Percentiles rank a stretch among this genome's conserved stretches.
These are phyloP conservation scores for Lasaia peninsularis DNA, from an alignment of 1,140 invertebrate species.

Conservation along the genomic window DNA sequence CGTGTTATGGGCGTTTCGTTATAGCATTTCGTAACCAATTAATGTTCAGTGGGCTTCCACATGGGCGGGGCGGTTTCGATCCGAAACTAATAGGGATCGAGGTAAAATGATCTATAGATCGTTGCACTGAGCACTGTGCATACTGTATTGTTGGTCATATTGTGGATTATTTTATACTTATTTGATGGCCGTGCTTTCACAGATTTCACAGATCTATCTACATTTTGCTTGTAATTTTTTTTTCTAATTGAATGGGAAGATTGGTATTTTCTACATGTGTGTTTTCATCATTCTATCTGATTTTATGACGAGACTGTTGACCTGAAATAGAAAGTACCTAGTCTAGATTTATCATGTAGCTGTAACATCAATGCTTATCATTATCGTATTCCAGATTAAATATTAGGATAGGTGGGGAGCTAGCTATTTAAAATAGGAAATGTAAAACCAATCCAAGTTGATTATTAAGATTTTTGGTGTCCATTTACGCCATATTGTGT, in stretches of 20 bases:
- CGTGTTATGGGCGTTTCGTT: slow-evolving; percentile 53
- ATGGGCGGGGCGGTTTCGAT: slow-evolving; percentile 55
- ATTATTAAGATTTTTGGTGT: too few relatives aligned
- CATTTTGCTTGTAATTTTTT: neutral
- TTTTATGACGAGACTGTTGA: too few relatives aligned
- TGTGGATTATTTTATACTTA: slow-evolving; percentile 64
- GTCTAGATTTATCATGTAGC: too few relatives aligned
- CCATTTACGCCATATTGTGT: too few relatives aligned
- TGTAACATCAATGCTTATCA: too few relatives aligned
- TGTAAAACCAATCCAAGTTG: too few relatives aligned
- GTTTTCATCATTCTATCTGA: too few relatives aligned
- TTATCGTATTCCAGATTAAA: too few relatives aligned
- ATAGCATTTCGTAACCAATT: slow-evolving; percentile 64
- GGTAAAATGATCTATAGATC: slow-evolving; percentile 73
- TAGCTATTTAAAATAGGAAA: too few relatives aligned
- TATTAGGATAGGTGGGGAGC: too few relatives aligned
- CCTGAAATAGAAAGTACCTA: too few relatives aligned
- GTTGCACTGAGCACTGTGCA: slow-evolving; percentile 41
- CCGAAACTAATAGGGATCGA: slow-evolving; percentile 69
- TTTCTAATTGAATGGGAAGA: neutral
- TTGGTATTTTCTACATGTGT: neutral
- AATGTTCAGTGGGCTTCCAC: slow-evolving; percentile 70
- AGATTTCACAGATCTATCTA: slow-evolving; percentile 25
- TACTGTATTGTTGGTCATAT: slow-evolving; percentile 68
- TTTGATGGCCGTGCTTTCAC: slow-evolving; percentile 59